Conservation (phyloP, 1,140 invertebrate genomes). For the Heliconius melpomene region DNA sequence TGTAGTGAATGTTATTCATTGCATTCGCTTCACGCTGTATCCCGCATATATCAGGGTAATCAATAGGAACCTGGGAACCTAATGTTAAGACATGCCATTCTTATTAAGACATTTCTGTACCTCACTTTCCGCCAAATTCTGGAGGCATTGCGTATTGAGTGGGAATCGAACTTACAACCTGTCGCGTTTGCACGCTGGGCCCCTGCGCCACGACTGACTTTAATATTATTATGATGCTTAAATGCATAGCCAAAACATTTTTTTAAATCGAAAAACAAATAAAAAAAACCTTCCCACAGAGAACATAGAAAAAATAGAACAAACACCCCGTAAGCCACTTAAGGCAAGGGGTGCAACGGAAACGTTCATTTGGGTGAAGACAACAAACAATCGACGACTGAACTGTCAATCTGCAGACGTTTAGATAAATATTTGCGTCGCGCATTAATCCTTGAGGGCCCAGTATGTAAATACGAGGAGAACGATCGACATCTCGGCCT, state of each 20-base stretch:
- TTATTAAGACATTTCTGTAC: too few species aligned
- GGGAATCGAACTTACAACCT: too few species aligned
- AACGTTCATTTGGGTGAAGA: constrained; percentile 78
- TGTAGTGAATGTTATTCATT: not conserved
- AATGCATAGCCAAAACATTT: too few species aligned
- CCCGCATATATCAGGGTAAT: too few species aligned
- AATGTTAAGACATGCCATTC: too few species aligned
- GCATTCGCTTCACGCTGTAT: too few species aligned
- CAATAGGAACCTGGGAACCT: too few species aligned
- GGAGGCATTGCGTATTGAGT: too few species aligned
- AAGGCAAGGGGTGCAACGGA: constrained; percentile 72
- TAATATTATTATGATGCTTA: too few species aligned
- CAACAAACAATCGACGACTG: constrained; percentile 79
- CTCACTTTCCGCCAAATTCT: too few species aligned
- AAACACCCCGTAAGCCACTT: constrained; percentile 71
- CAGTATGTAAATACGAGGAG: constrained; percentile 63
- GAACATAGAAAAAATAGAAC: constrained; percentile 44
- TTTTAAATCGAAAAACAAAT: not conserved
- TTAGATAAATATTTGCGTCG: constrained; percentile 79
- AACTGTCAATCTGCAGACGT: constrained; percentile 80
- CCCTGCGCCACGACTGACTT: too few species aligned
- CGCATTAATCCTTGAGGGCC: constrained; percentile 77
- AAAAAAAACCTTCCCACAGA: not conserved
- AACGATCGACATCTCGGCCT: constrained; percentile 70
- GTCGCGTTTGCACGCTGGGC: too few species aligned